A percentile compares a stretch with the other conserved stretches of the same genome.
Evolutionary conservation across 2,797 vertebrate species (phyloP).

Genomic region (Xiphorhynchus erythropygius): DNA sequence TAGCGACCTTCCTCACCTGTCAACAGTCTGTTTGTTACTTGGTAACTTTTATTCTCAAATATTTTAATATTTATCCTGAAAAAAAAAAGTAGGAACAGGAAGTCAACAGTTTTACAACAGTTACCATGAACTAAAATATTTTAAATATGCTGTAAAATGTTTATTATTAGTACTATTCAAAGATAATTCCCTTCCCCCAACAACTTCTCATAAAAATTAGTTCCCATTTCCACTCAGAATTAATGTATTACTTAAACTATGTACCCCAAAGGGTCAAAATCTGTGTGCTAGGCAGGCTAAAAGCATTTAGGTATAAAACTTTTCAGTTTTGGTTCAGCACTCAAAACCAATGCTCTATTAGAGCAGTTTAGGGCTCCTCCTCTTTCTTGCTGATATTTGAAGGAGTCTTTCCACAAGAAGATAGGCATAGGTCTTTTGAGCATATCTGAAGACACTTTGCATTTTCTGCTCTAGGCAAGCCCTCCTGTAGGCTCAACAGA

Average conservation of each 20-base stretch:
- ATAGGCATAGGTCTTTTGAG: neutral
- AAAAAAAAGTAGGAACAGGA: neutral
- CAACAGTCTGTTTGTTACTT: neutral
- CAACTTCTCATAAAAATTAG: neutral
- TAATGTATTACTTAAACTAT: neutral
- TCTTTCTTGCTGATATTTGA: neutral
- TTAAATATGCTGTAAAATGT: neutral
- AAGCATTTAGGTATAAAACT: neutral
- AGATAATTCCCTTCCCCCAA: neutral
- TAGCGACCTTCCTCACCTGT: neutral
- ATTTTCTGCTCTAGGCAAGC: neutral
- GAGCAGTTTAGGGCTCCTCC: neutral
- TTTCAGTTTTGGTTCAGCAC: neutral
- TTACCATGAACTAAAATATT: neutral
- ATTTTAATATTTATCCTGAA: neutral
- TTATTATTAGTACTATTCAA: neutral
- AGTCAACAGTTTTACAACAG: neutral
- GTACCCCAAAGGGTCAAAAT: neutral
- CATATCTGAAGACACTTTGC: neutral
- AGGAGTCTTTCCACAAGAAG: neutral
- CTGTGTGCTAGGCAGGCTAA: neutral
- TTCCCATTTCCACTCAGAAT: constrained; percentile 8
- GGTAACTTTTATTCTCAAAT: neutral
- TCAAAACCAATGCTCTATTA: neutral
- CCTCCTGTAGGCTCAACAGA: neutral